Percentiles rank a stretch among this genome's conserved stretches.
phyloP scores from a whole-genome alignment of 2,113 vertebrate species.

The Ictalurus punctatus region DNA sequence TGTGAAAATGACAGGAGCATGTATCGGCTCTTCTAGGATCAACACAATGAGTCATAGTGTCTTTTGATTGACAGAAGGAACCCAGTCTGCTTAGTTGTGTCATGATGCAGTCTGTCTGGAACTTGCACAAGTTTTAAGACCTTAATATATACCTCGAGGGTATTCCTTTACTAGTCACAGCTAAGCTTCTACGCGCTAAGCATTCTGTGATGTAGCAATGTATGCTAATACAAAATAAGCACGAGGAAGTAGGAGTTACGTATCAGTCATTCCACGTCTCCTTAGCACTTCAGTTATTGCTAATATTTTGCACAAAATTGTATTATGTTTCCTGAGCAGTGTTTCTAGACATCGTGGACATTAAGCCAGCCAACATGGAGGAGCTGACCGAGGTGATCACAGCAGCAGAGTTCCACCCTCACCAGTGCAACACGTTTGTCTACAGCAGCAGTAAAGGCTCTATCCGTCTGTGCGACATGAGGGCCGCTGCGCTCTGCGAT shows the following conservation, averaged over 20 bases:
- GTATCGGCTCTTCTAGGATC: too few species aligned
- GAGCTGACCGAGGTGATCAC: constrained; percentile 89
- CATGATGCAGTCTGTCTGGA: not conserved
- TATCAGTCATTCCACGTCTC: not conserved
- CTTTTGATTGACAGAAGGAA: not conserved
- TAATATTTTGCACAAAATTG: not conserved
- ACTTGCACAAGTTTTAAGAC: not conserved
- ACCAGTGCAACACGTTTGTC: constrained; percentile 88
- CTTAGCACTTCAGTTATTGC: not conserved
- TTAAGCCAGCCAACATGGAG: constrained; percentile 89
- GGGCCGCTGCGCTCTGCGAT: constrained; percentile 82
- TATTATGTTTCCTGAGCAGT: constrained; percentile 38
- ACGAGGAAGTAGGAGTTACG: not conserved
- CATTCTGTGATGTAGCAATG: not conserved
- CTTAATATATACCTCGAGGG: not conserved
- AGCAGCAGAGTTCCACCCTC: constrained; percentile 83
- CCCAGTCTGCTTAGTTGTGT: not conserved
- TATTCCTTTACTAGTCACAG: constrained; percentile 4
- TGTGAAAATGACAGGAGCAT: not conserved
- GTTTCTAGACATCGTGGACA: constrained; percentile 85
- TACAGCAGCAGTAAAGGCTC: constrained; percentile 93
- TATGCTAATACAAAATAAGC: not conserved
- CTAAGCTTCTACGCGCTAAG: not conserved
- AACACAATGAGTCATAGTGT: not conserved
- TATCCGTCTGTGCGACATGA: constrained; percentile 87